Conservation (phyloP, 1,140 invertebrate genomes). For the Drosophila pseudoananassae region DNA sequence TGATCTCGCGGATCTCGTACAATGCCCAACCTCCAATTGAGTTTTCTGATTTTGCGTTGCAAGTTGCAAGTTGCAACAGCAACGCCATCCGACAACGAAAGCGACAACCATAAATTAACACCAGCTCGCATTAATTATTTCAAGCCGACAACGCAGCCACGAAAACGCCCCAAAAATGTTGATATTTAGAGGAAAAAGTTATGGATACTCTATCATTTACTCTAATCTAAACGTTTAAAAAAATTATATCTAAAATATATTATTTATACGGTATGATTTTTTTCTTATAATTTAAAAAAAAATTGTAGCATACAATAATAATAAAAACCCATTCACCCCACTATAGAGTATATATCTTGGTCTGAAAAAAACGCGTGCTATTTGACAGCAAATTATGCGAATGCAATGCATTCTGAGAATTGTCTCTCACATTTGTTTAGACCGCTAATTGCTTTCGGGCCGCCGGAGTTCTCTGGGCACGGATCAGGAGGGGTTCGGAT, state of each 20-base stretch:
- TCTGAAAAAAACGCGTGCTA: slow-evolving; percentile 31
- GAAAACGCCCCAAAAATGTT: slow-evolving; percentile 31
- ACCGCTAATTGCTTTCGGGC: slow-evolving; percentile 46
- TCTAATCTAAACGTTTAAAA: background rate
- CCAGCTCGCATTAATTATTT: slow-evolving; percentile 49
- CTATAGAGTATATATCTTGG: slow-evolving; percentile 8
- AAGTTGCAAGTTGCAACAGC: slow-evolving; percentile 25
- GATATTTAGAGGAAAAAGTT: background rate
- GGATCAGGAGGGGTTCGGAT: slow-evolving; percentile 11
- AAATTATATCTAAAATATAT: background rate
- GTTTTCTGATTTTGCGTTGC: slow-evolving; percentile 29
- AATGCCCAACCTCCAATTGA: slow-evolving; percentile 48
- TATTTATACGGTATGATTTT: no score
- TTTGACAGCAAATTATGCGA: slow-evolving; percentile 52
- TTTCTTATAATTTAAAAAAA: no score
- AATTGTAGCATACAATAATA: no score
- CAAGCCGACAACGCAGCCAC: slow-evolving; percentile 33
- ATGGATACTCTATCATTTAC: slow-evolving; percentile 12
- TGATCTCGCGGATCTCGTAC: slow-evolving; percentile 23
- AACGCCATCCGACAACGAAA: slow-evolving; percentile 48
- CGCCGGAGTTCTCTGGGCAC: slow-evolving; percentile 25
- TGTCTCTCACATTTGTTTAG: slow-evolving; percentile 50
- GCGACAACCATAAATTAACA: slow-evolving; percentile 56
- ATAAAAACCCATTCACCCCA: background rate
- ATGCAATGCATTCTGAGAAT: slow-evolving; percentile 42